These are phyloP conservation scores for Rhizoglyphus robini DNA, from an alignment of 1,140 invertebrate genomes.

Conservation along the genomic window DNA sequence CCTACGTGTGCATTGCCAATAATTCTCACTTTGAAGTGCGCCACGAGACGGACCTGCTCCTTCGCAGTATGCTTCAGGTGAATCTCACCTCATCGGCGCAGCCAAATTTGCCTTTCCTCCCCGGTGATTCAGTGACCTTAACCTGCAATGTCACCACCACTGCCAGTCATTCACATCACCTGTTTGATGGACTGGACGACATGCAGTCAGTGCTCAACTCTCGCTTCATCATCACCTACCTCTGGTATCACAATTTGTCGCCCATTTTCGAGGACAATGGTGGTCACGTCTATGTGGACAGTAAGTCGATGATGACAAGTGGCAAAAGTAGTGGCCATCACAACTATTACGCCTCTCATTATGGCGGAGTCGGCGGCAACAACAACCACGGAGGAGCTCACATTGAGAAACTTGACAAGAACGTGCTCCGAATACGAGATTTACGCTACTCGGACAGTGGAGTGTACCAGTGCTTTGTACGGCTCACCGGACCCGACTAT, in stretches of 20 bases:
- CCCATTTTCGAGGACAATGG: not conserved
- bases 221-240: not conserved
- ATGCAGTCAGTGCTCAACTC: not conserved
- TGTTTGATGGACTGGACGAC: not conserved
- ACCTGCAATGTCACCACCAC: not conserved
- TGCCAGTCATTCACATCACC: not conserved
- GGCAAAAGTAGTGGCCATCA: not conserved
- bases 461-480: conserved; percentile 25
- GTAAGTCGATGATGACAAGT: not conserved
- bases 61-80: conserved; percentile 22
- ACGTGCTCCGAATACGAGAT: conserved; percentile 21
- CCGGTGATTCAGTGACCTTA: conserved; percentile 1
- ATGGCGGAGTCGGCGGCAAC: not conserved
- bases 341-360: not conserved
- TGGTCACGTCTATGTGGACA: not conserved
- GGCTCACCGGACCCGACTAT: conserved; percentile 17
- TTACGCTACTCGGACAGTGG: conserved; percentile 23
- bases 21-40: conserved; percentile 28
- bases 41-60: conserved; percentile 24
- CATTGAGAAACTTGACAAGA: conserved; percentile 13
- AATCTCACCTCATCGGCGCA: not conserved
- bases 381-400: not conserved
- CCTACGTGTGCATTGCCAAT: conserved; percentile 28
- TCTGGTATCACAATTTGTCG: conserved; percentile 6
- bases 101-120: not conserved